Evolutionary conservation across 2,113 vertebrate genomes (phyloP).

Genomic region (Forbesichthys papilliferus): DNA sequence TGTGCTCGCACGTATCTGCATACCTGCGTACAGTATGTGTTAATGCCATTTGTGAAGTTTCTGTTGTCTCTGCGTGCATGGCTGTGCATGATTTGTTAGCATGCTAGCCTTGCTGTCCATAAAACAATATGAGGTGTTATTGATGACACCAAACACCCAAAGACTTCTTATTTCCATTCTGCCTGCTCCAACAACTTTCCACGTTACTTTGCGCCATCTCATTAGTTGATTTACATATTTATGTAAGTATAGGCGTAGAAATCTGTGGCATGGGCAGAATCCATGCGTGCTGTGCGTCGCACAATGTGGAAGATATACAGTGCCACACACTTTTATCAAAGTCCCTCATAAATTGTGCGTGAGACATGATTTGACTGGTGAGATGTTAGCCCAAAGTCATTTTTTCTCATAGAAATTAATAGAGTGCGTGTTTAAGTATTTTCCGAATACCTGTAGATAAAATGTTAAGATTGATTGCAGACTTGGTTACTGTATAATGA

Average conservation of each 20-base stretch:
- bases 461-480: slow-evolving; percentile 52
- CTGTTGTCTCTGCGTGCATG: neutral
- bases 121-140: neutral
- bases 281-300: slow-evolving; percentile 23
- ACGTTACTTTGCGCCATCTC: slow-evolving; percentile 29
- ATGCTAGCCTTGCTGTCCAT: slow-evolving; percentile 17
- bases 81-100: neutral
- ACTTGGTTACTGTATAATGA: slow-evolving; percentile 40
- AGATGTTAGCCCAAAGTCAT: slow-evolving; percentile 20
- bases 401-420: slow-evolving; percentile 45
- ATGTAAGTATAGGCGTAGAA: slow-evolving; percentile 15
- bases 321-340: slow-evolving; percentile 33
- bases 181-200: slow-evolving; percentile 27
- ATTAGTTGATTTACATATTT: slow-evolving; percentile 55
- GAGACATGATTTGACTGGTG: slow-evolving; percentile 36
- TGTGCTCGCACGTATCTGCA: neutral
- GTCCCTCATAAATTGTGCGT: slow-evolving; percentile 53
- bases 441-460: slow-evolving; percentile 49
- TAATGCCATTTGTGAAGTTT: neutral
- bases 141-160: slow-evolving; percentile 25
- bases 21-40: neutral
- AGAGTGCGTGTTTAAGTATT: slow-evolving; percentile 49
- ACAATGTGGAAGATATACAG: slow-evolving; percentile 52
- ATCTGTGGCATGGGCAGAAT: slow-evolving; percentile 16
- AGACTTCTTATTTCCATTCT: slow-evolving; percentile 29